Conservation (phyloP, 2,797 vertebrate genomes). For the Arnoldichthys spilopterus region DNA sequence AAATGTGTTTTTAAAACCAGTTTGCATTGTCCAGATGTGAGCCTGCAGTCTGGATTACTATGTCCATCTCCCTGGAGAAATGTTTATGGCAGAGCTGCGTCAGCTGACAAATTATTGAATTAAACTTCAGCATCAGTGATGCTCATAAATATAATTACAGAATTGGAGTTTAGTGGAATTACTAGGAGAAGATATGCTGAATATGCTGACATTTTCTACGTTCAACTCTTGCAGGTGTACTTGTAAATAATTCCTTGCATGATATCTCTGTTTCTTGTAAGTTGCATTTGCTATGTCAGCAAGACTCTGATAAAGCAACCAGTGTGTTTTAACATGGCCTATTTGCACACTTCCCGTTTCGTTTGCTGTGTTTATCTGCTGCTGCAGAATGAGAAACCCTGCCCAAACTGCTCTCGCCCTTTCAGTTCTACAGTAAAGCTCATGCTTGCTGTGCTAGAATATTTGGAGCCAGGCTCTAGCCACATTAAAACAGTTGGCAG, state of each 20-base stretch:
- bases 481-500: slow-evolving; percentile 1
- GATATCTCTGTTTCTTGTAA: neutral
- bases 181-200: neutral
- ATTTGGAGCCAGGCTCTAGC: neutral
- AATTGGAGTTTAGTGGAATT: neutral
- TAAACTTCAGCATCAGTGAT: too few relatives aligned
- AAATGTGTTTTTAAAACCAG: neutral
- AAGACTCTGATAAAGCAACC: neutral
- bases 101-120: neutral
- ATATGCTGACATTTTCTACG: neutral
- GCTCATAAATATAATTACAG: too few relatives aligned
- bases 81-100: neutral
- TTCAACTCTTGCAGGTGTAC: neutral
- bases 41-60: neutral
- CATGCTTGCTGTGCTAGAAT: neutral
- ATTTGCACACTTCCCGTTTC: neutral
- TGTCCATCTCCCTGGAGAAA: neutral
- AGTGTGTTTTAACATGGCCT: neutral
- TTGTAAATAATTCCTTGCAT: neutral
- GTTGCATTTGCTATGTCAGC: slow-evolving; percentile 10
- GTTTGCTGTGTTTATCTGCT: neutral
- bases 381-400: neutral
- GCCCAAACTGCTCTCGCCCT: neutral
- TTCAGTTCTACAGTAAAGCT: neutral
- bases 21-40: slow-evolving; percentile 13